Evolutionary conservation across 1,140 invertebrate genomes (phyloP).

Genomic region (Drosophila bifasciata): DNA sequence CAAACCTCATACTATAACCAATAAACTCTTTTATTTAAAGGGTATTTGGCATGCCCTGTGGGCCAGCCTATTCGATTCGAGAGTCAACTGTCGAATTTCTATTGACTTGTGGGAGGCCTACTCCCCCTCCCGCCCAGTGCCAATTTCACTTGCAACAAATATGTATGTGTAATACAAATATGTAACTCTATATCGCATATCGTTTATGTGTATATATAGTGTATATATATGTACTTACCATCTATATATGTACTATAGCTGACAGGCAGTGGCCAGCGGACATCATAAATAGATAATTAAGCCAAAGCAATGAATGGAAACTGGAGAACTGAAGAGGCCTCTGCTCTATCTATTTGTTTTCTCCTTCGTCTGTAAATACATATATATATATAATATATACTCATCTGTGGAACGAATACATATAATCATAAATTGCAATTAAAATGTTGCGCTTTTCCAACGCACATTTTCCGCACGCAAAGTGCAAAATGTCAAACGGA

Average conservation of each 20-base stretch:
- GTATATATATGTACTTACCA: constrained; percentile 1
- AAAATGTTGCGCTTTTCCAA: constrained; percentile 13
- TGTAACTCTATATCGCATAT: constrained; percentile 14
- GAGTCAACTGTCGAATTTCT: constrained; percentile 49
- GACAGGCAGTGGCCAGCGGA: constrained; percentile 23
- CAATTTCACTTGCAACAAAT: constrained; percentile 32
- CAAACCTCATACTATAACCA: too few relatives aligned
- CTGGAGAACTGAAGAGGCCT: constrained; percentile 5
- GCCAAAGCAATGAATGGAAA: constrained; percentile 27
- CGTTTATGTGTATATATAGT: constrained; percentile 10
- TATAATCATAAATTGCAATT: constrained; percentile 20
- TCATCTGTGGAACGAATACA: constrained; percentile 1
- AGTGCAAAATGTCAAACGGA: too few relatives aligned
- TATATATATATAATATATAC: constrained; percentile 22
- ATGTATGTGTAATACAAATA: constrained; percentile 27
- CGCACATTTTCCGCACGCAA: too few relatives aligned
- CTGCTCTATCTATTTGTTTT: background rate
- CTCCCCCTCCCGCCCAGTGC: too few relatives aligned
- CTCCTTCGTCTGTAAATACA: background rate
- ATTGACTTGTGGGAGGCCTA: constrained; percentile 58
- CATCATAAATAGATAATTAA: constrained; percentile 75
- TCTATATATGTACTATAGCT: constrained; percentile 16
- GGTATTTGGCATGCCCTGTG: constrained; percentile 1
- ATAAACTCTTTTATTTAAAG: too few relatives aligned
- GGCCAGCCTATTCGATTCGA: constrained; percentile 2